Evolutionary conservation across 2,797 vertebrate species (phyloP).

Genomic region (Tenualosa ilisha): DNA sequence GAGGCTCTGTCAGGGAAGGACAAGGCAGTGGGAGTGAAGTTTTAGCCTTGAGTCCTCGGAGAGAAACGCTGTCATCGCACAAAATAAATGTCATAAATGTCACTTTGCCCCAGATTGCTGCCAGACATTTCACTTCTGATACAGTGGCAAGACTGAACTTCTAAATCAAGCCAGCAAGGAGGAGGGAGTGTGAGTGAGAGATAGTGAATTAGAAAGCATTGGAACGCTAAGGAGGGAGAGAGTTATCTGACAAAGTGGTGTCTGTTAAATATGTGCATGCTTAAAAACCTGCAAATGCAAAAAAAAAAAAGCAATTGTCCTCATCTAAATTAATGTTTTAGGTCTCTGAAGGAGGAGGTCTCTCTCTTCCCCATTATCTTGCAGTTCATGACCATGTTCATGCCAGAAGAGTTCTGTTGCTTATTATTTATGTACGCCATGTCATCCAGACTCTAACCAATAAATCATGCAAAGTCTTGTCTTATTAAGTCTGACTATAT

Average conservation of each 20-base stretch:
- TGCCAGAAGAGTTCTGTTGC: not conserved
- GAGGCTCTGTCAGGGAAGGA: not conserved
- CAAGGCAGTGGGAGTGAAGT: not conserved
- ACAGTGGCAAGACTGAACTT: slow-evolving; percentile 21
- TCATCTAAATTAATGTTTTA: not conserved
- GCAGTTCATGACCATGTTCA: not conserved
- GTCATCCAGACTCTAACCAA: not conserved
- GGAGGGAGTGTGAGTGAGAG: not conserved
- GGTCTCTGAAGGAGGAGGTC: not conserved
- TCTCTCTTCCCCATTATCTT: not conserved
- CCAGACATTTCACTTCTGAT: slow-evolving; percentile 26
- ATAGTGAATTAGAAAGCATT: not conserved
- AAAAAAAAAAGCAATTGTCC: not conserved
- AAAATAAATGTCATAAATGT: slow-evolving; percentile 25
- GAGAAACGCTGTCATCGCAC: slow-evolving; percentile 2
- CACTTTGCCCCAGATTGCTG: slow-evolving; percentile 8
- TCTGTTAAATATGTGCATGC: not conserved
- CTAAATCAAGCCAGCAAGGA: not conserved
- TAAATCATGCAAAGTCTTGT: not conserved
- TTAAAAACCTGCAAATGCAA: not conserved
- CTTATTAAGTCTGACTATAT: not conserved
- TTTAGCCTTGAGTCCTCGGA: not conserved
- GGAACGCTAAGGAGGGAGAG: too few species aligned
- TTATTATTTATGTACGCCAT: not conserved
- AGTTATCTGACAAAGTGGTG: not conserved